Evolutionary conservation across 2,797 vertebrate species (phyloP).

Genomic region (Varecia variegata): DNA sequence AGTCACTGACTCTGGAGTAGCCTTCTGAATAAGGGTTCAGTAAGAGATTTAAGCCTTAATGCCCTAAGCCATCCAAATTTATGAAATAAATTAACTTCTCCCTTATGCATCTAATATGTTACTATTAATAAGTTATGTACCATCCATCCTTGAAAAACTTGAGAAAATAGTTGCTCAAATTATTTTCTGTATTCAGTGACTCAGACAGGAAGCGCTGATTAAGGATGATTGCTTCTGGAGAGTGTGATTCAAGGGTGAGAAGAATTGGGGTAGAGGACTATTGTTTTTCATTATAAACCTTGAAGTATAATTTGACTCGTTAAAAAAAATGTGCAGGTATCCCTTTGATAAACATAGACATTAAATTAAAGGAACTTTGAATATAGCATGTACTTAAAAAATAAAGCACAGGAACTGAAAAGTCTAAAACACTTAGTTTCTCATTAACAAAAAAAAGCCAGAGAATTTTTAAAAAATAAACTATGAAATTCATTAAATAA

Average conservation of each 20-base stretch:
- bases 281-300: neutral
- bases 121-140: neutral
- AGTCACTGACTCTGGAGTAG: neutral
- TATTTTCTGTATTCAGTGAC: neutral
- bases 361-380: constrained; percentile 20
- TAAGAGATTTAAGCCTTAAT: neutral
- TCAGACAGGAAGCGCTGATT: neutral
- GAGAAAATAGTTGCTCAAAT: neutral
- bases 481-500: neutral
- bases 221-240: neutral
- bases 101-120: neutral
- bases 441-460: constrained; percentile 25
- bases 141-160: neutral
- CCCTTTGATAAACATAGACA: constrained; percentile 7
- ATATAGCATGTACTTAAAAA: constrained; percentile 5
- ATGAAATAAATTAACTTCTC: neutral
- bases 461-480: neutral
- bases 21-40: neutral
- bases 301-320: neutral
- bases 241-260: neutral
- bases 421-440: constrained; percentile 6
- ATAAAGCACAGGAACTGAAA: neutral
- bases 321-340: neutral
- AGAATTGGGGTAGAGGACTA: neutral
- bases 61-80: neutral